Evolutionary conservation across 2,113 vertebrate genomes (phyloP).

Genomic region (Uropsilus gracilis): DNA sequence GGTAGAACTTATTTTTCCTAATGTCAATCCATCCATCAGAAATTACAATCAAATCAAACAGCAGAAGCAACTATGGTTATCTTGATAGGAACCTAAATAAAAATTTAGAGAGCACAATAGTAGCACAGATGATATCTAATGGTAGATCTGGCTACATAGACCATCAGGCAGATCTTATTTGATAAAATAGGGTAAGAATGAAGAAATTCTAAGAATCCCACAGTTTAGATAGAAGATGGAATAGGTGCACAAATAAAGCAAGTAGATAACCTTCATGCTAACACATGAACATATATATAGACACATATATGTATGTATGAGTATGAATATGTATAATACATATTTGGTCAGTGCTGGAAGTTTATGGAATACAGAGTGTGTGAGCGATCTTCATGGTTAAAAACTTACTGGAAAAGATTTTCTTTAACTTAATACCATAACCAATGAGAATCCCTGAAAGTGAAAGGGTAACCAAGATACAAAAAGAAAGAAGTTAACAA

Average conservation of each 20-base stretch:
- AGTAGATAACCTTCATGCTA: not conserved
- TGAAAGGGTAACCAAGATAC: not conserved
- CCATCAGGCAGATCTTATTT: constrained; percentile 12
- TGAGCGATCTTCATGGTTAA: not conserved
- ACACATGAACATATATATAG: not conserved
- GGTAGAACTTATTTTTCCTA: not conserved
- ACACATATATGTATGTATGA: not conserved
- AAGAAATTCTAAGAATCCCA: constrained; percentile 5
- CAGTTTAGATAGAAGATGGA: not conserved
- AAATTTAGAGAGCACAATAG: not conserved
- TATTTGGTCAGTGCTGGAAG: not conserved
- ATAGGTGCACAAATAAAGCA: not conserved
- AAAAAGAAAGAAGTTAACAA: not conserved
- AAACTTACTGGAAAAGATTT: not conserved
- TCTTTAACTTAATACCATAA: not conserved
- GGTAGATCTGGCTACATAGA: not conserved
- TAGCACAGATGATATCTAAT: not conserved
- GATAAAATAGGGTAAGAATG: not conserved
- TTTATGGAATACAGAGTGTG: not conserved
- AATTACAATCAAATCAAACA: not conserved
- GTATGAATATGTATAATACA: not conserved
- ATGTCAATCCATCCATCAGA: not conserved
- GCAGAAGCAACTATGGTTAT: not conserved
- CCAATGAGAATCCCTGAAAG: not conserved
- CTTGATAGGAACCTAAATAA: not conserved